A percentile compares a stretch with the other conserved stretches of the same genome.
Evolutionary conservation across 2,113 vertebrate species (phyloP).

Genomic region (Paradoxurus hermaphroditus): DNA sequence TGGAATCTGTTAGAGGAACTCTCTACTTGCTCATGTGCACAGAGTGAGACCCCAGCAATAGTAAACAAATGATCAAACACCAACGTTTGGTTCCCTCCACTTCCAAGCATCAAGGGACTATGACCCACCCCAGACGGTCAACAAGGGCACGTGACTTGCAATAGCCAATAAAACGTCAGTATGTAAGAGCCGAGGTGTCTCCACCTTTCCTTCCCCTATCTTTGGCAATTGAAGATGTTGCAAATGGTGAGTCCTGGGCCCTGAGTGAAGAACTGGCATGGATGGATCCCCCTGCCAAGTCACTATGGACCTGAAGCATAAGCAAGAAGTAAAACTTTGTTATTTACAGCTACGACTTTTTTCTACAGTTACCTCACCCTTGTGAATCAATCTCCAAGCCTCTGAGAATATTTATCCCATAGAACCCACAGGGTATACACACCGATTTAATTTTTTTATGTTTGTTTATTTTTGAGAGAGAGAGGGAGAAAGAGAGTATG

Average conservation of each 20-base stretch:
- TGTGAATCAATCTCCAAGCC: background rate
- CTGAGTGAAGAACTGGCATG: background rate
- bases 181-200: background rate
- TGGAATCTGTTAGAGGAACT: background rate
- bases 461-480: no score
- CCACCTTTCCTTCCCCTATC: background rate
- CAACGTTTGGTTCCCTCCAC: background rate
- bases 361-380: background rate
- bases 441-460: no score
- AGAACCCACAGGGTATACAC: background rate
- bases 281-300: no score
- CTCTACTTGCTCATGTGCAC: no score
- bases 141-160: background rate
- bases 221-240: background rate
- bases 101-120: background rate
- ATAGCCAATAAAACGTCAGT: background rate
- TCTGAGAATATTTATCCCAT: background rate
- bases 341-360: background rate
- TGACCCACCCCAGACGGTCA: fast-evolving
- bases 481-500: no score
- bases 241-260: background rate
- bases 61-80: background rate
- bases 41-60: no score
- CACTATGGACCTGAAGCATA: background rate
- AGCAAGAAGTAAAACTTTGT: background rate